phyloP scores from a whole-genome alignment of 2,888 invertebrate species.

The Punctoribates punctum region DNA sequence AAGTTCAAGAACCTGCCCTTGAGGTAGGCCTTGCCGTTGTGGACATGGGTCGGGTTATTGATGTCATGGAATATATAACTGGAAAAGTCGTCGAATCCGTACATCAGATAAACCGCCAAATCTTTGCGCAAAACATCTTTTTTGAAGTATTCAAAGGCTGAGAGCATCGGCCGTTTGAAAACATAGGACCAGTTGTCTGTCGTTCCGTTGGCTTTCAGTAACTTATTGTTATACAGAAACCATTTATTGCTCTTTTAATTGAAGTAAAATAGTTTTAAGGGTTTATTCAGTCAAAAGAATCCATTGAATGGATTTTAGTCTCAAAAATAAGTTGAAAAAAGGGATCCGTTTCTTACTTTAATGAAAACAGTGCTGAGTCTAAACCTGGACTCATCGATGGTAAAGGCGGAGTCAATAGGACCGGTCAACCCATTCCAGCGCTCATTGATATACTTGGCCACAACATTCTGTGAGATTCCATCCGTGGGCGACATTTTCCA shows the following conservation, averaged over 20 bases:
- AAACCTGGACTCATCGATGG: background rate
- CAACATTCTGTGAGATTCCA: too few species aligned
- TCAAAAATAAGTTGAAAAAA: background rate
- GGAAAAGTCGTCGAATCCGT: too few species aligned
- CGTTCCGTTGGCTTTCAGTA: background rate
- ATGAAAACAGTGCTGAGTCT: conserved; percentile 1
- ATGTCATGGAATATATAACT: too few species aligned
- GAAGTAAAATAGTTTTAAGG: background rate
- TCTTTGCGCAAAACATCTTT: background rate
- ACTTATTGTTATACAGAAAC: background rate
- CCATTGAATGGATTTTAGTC: too few species aligned
- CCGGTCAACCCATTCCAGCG: background rate
- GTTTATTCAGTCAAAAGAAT: too few species aligned
- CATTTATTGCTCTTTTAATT: background rate
- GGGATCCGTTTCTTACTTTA: background rate
- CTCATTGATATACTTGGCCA: background rate
- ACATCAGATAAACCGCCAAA: too few species aligned
- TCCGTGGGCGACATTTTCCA: too few species aligned
- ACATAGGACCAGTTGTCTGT: background rate
- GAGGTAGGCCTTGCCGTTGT: too few species aligned
- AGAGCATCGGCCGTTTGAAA: background rate
- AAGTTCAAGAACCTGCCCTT: too few species aligned
- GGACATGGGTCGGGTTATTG: too few species aligned
- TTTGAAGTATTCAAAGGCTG: background rate
- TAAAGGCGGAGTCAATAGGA: conserved; percentile 11